A percentile compares a stretch with the other conserved stretches of the same genome.
Conservation (phyloP, 2,797 vertebrate genomes). For the Botia kubotai region DNA sequence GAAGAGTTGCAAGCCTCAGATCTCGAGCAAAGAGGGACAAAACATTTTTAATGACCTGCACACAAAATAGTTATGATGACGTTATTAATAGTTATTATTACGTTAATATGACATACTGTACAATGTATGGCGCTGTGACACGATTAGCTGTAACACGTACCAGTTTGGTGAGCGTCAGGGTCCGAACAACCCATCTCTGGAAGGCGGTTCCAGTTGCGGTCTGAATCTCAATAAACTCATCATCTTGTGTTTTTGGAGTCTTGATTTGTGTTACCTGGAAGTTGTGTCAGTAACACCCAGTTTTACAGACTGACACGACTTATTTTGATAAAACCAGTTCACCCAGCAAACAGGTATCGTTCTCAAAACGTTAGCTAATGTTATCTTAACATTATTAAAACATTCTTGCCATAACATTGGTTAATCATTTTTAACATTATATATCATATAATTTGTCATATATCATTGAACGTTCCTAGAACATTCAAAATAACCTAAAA, state of each 20-base stretch:
- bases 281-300: neutral
- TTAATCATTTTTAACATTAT: too few relatives aligned
- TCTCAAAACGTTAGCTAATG: too few relatives aligned
- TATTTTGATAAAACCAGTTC: neutral
- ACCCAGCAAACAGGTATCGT: neutral
- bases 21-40: conserved; percentile 86
- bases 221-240: conserved; percentile 97
- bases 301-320: neutral
- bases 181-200: conserved; percentile 90
- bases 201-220: conserved; percentile 90
- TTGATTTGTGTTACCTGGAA: conserved; percentile 93
- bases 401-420: too few relatives aligned
- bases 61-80: neutral
- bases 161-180: conserved; percentile 87
- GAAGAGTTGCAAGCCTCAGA: conserved; percentile 87
- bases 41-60: conserved; percentile 88
- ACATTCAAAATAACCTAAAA: too few relatives aligned
- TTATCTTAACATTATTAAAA: too few relatives aligned
- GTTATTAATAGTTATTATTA: too few relatives aligned
- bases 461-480: too few relatives aligned
- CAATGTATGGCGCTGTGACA: neutral
- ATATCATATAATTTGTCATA: too few relatives aligned
- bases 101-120: conserved; percentile 4
- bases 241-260: conserved; percentile 90
- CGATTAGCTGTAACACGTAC: conserved; percentile 69